Conservation (phyloP, 2,888 invertebrate species). For the Cremastobaeus sp. region DNA sequence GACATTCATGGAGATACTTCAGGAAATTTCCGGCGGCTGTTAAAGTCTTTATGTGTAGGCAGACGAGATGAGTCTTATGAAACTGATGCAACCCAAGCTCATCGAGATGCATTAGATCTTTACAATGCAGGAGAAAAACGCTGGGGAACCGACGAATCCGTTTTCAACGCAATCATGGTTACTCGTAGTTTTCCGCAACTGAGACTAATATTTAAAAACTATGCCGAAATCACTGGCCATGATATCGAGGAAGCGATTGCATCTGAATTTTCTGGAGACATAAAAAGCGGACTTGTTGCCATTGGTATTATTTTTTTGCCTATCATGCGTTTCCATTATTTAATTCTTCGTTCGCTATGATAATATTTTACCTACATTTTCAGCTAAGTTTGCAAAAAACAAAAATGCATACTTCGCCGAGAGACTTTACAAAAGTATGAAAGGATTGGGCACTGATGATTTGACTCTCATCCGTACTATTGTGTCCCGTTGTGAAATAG, state of each 20-base stretch:
- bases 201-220: slow-evolving; percentile 83
- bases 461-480: slow-evolving; percentile 90
- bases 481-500: slow-evolving; percentile 90
- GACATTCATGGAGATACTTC: slow-evolving; percentile 95
- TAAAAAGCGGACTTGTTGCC: slow-evolving; percentile 87
- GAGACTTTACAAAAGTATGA: slow-evolving; percentile 91
- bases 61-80: slow-evolving; percentile 86
- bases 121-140: slow-evolving; percentile 85
- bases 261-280: slow-evolving; percentile 89
- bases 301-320: slow-evolving; percentile 79
- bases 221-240: slow-evolving; percentile 87
- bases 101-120: slow-evolving; percentile 89
- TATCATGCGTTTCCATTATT: not conserved
- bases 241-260: slow-evolving; percentile 89
- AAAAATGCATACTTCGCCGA: slow-evolving; percentile 91
- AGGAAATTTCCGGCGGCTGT: slow-evolving; percentile 94
- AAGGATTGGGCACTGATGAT: slow-evolving; percentile 93
- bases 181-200: slow-evolving; percentile 87
- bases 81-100: slow-evolving; percentile 85
- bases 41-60: slow-evolving; percentile 86
- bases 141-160: slow-evolving; percentile 91
- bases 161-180: slow-evolving; percentile 90
- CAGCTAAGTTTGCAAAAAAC: slow-evolving; percentile 88
- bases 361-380: slow-evolving; percentile 13
- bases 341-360: too few species aligned